phyloP scores from a whole-genome alignment of 35 echinoderm and acorn worm species.

The Apostichopus parvimensis region DNA sequence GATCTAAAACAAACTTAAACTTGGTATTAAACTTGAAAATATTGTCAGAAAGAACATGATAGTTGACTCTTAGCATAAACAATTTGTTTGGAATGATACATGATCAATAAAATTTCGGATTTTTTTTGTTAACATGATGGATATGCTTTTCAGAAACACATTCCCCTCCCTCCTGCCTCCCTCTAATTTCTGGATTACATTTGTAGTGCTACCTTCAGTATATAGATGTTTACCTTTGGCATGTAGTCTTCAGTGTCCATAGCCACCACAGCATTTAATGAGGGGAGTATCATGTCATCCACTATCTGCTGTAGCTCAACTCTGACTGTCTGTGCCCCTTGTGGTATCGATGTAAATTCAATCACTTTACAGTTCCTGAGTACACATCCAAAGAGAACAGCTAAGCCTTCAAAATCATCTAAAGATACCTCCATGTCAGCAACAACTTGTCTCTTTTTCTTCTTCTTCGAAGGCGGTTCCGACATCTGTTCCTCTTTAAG shows the following conservation, averaged over 20 bases:
- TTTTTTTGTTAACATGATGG: too few relatives aligned
- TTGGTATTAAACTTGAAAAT: too few relatives aligned
- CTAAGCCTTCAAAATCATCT: neutral
- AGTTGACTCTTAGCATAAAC: too few relatives aligned
- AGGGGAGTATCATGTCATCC: neutral
- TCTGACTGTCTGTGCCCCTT: conserved; percentile 18
- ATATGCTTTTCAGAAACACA: too few relatives aligned
- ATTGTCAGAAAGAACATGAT: too few relatives aligned
- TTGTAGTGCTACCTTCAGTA: too few relatives aligned
- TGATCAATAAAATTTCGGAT: too few relatives aligned
- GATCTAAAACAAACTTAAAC: too few relatives aligned
- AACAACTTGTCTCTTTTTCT: neutral
- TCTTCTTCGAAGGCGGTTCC: conserved; percentile 18
- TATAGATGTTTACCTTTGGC: neutral
- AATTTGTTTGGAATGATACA: too few relatives aligned
- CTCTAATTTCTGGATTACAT: too few relatives aligned
- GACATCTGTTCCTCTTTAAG: neutral
- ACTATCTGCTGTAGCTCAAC: conserved; percentile 7
- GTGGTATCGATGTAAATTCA: conserved; percentile 27
- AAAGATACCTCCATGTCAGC: neutral
- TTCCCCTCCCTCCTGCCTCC: too few relatives aligned
- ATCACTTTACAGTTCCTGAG: conserved; percentile 33
- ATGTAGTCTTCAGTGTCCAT: neutral
- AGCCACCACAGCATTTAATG: neutral
- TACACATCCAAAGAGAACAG: conserved; percentile 2